These are phyloP conservation scores for Biston stratarius DNA, from an alignment of 2,888 invertebrate species.

Conservation along the genomic window DNA sequence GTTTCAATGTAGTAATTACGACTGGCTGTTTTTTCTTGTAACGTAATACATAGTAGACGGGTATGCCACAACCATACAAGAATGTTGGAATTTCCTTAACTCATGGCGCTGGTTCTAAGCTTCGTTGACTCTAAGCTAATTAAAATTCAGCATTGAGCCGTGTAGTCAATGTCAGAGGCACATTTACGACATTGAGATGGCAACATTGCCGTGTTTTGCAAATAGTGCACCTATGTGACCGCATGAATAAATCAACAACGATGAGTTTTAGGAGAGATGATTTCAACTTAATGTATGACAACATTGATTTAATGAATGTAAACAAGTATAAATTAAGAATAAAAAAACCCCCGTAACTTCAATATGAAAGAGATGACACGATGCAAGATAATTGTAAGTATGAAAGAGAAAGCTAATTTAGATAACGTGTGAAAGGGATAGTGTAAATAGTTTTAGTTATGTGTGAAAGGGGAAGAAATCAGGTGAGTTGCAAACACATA, in stretches of 20 bases:
- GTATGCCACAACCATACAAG: conserved; percentile 12
- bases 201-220: conserved; percentile 5
- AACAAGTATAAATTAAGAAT: too few relatives aligned
- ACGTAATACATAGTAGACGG: background rate
- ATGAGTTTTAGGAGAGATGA: background rate
- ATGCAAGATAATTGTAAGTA: too few relatives aligned
- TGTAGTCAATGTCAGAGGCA: conserved; percentile 42
- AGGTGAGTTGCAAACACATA: too few relatives aligned
- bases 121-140: conserved; percentile 26
- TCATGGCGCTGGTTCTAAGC: conserved; percentile 13
- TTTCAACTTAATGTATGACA: background rate
- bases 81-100: conserved; percentile 25
- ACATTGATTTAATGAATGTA: background rate
- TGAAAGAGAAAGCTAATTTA: too few relatives aligned
- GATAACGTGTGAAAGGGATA: too few relatives aligned
- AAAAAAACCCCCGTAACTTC: too few relatives aligned
- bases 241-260: background rate
- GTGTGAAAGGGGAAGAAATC: too few relatives aligned
- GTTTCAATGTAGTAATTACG: too few relatives aligned
- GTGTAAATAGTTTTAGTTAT: too few relatives aligned
- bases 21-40: too few relatives aligned
- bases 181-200: conserved; percentile 7
- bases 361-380: too few relatives aligned
- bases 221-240: background rate
- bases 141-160: conserved; percentile 44